These are phyloP conservation scores for Rattus norvegicus DNA, from an alignment of 2,113 vertebrate genomes.

Conservation along the genomic window DNA sequence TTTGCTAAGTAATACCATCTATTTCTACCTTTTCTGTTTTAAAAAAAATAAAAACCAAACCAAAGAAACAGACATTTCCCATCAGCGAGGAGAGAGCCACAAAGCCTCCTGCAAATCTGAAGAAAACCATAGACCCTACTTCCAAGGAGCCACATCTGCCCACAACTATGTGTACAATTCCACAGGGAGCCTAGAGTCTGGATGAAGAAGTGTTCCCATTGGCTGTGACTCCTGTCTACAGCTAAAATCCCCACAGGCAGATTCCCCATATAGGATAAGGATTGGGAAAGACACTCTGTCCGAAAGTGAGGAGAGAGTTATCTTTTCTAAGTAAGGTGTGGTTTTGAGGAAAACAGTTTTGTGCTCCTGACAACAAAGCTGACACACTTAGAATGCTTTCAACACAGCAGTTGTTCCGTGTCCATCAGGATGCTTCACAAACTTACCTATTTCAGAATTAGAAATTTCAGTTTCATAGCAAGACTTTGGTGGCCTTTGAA, in stretches of 20 bases:
- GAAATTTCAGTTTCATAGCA: conserved; percentile 17
- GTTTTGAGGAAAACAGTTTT: not conserved
- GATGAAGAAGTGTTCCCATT: not conserved
- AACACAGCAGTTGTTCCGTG: not conserved
- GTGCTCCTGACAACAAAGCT: not conserved
- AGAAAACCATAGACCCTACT: not conserved
- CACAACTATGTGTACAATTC: not conserved
- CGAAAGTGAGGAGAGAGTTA: not conserved
- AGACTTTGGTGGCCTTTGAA: conserved; percentile 2
- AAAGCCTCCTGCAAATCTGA: conserved; percentile 14
- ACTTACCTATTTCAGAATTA: conserved; percentile 33
- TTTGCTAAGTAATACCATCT: not conserved
- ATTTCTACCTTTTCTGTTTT: not conserved
- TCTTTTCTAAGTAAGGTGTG: not conserved
- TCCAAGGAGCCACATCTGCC: not conserved
- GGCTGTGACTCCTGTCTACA: not conserved
- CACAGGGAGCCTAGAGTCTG: not conserved
- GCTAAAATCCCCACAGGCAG: not conserved
- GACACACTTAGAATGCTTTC: not conserved
- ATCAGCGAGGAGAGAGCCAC: not conserved
- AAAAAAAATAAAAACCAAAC: not conserved
- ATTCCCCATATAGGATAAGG: not conserved
- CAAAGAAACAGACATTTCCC: not conserved
- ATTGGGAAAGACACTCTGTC: not conserved
- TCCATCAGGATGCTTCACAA: not conserved